Evolutionary conservation across 2,113 vertebrate genomes (phyloP).

Genomic region (Megaptera novaeangliae): DNA sequence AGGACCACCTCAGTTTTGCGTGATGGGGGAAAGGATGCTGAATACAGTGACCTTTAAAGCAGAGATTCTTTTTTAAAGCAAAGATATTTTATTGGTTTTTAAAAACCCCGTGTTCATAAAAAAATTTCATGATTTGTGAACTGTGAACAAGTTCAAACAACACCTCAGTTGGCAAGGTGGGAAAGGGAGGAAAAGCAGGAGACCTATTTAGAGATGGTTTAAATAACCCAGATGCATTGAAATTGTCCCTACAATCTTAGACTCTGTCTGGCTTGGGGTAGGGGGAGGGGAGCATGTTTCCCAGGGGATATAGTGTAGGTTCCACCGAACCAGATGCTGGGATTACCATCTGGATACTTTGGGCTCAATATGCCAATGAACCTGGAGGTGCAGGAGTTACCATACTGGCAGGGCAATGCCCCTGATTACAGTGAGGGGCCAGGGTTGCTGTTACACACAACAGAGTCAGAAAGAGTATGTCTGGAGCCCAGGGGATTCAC

Average conservation of each 20-base stretch:
- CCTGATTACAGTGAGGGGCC: not conserved
- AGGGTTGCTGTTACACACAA: not conserved
- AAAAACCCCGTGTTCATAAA: not conserved
- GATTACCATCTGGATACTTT: not conserved
- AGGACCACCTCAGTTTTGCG: not conserved
- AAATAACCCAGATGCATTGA: constrained; percentile 42
- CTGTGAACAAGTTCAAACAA: constrained; percentile 14
- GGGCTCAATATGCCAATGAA: not conserved
- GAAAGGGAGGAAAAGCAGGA: not conserved
- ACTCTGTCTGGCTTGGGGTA: not conserved
- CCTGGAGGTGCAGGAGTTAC: not conserved
- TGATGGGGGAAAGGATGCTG: not conserved
- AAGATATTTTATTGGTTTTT: not conserved
- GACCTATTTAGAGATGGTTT: not conserved
- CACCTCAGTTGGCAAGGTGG: not conserved
- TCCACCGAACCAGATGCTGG: not conserved
- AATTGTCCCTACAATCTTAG: not conserved
- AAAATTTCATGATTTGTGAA: not conserved
- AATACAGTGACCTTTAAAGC: not conserved
- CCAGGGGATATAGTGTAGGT: not conserved
- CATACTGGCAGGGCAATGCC: not conserved
- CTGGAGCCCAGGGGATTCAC: not conserved
- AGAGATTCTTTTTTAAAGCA: not conserved
- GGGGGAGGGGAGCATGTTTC: not conserved
- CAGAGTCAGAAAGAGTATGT: not conserved